Evolutionary conservation across 1,140 invertebrate species (phyloP).

Genomic region (Pseudomyrmex dendroicus): DNA sequence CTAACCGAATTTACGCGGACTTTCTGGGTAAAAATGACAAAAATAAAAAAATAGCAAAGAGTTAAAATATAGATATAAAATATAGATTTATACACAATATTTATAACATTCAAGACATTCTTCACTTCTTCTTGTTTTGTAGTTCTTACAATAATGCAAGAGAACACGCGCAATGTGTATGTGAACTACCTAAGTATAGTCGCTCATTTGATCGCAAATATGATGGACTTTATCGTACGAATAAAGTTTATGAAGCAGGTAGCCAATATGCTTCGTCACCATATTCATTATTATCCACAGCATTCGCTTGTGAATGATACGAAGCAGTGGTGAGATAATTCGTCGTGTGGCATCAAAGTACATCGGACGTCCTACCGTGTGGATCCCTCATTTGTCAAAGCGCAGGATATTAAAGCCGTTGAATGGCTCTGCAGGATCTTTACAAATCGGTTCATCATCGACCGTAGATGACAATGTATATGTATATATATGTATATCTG

Average conservation of each 20-base stretch:
- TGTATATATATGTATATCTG: constrained; percentile 53
- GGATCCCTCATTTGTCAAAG: constrained; percentile 77
- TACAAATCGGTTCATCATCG: constrained; percentile 73
- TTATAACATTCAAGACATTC: background rate
- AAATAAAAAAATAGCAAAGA: no score
- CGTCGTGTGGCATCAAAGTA: constrained; percentile 68
- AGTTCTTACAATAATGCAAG: background rate
- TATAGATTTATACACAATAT: background rate
- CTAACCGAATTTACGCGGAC: no score
- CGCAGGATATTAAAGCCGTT: constrained; percentile 77
- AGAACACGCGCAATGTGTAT: background rate
- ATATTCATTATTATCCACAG: constrained; percentile 70
- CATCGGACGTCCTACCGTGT: constrained; percentile 71
- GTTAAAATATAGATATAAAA: no score
- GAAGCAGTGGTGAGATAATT: constrained; percentile 71
- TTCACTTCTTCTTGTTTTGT: background rate
- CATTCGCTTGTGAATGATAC: constrained; percentile 44
- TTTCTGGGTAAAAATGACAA: no score
- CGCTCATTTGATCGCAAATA: background rate
- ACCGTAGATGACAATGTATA: constrained; percentile 58
- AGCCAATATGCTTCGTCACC: constrained; percentile 67
- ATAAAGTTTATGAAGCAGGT: constrained; percentile 25
- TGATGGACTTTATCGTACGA: background rate
- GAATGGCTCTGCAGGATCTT: constrained; percentile 70
- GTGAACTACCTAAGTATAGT: background rate